Base-by-base conservation (phyloP, 1,140 invertebrate genomes). In the Bathynomus jamesi region DNA sequence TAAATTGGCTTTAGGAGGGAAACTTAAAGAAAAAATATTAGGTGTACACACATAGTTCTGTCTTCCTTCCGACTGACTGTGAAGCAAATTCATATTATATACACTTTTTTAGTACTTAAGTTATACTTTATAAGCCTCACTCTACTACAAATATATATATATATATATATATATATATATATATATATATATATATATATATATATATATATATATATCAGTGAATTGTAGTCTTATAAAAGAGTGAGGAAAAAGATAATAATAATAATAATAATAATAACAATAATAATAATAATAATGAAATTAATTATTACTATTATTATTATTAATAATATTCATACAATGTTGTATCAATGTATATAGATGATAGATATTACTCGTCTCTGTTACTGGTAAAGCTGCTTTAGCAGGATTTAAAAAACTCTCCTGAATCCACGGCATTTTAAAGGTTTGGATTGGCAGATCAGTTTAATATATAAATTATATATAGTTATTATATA, bases 111-210 rank as follows among this genome's bases (percentile, higher is more conserved):
- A 53, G 40, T 53, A 53, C n/a, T 53, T 53, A 53, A 53, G 40
- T 53, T 53, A 2, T 53, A 53, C 1, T n/a, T n/a, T n/a, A n/a
- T n/a, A n/a, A n/a, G n/a, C 40, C 40, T 21, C 40, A 53, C 21
- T 53, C 40, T 53, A 1, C 2, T 28, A 29, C 3, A 27, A 3
- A 27, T 28, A 29, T 28, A 65, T 21, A 65, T 28, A 29, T 11
- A 65, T 28, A 29, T 28, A 65, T 28, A 28, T n/a, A 65, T n/a
- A 65, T 65, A 65, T 65, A 65, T 65, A 65, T 65, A 28, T 28
- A 65, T 28, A 65, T 65, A 65, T 65, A 65, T 65, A 65, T 65
- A 28, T 65, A 5, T 3, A 28, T 28, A 65, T 27, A 28, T 65
- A 65, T 65, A 65, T 65, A 65, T 64, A 27, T 64, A 64, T 64